Conservation (phyloP, 37 sponge, comb jelly and placozoan genomes). For the Agelas oroides region DNA sequence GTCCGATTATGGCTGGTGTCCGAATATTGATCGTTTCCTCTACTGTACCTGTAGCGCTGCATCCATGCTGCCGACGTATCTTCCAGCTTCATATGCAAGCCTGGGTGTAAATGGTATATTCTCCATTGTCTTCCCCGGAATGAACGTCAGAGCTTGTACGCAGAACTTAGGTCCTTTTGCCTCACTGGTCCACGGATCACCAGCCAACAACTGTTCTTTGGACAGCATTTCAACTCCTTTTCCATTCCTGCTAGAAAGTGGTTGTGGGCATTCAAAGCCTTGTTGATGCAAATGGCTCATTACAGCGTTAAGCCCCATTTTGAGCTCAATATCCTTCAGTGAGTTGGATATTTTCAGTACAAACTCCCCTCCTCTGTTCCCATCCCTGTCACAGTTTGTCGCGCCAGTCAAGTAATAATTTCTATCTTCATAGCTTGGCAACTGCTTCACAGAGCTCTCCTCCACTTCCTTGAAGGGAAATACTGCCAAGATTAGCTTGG, state of each 20-base stretch:
- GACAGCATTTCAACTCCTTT: no score
- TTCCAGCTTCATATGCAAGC: slow-evolving; percentile 10
- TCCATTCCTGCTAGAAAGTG: slow-evolving; percentile 10
- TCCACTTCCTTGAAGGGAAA: slow-evolving; percentile 14
- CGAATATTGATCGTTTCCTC: no score
- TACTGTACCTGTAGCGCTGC: background rate
- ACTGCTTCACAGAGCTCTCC: slow-evolving; percentile 20
- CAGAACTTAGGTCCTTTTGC: background rate
- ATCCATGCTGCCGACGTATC: background rate
- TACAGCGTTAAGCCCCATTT: background rate
- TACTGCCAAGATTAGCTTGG: background rate
- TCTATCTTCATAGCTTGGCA: slow-evolving; percentile 61
- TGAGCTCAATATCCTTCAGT: background rate
- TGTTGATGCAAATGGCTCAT: slow-evolving; percentile 67
- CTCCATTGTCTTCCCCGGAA: slow-evolving; percentile 11
- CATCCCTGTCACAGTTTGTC: background rate
- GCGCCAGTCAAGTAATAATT: slow-evolving; percentile 61
- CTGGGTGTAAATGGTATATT: background rate
- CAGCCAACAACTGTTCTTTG: no score
- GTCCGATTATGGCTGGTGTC: no score
- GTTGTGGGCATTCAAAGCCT: slow-evolving; percentile 8
- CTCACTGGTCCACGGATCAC: no score
- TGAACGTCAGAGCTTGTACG: background rate
- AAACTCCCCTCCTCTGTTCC: background rate
- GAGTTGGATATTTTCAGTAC: slow-evolving; percentile 14